These are phyloP conservation scores for Lepus oiostolus DNA, from an alignment of 2,797 vertebrate species.

Conservation along the genomic window DNA sequence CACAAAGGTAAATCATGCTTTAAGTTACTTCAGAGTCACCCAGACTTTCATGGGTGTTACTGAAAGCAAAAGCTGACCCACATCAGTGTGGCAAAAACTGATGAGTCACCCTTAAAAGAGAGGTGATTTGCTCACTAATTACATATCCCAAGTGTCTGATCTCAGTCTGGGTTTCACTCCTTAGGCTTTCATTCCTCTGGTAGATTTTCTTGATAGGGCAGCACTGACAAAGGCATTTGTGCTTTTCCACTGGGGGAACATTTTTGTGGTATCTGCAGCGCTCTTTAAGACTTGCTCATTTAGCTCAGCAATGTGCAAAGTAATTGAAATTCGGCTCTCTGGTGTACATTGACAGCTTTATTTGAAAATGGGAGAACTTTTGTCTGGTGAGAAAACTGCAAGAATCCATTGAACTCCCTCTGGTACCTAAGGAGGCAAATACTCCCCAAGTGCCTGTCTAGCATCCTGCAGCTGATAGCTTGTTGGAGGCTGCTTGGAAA, in stretches of 20 bases:
- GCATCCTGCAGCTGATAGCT: neutral
- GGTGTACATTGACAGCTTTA: neutral
- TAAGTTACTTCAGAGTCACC: neutral
- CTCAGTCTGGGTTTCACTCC: neutral
- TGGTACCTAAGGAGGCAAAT: neutral
- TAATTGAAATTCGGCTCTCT: neutral
- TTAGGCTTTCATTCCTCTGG: neutral
- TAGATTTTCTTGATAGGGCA: neutral
- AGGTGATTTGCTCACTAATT: neutral
- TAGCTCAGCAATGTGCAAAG: neutral
- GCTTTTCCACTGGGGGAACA: neutral
- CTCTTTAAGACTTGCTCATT: neutral
- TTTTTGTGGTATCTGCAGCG: neutral
- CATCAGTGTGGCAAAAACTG: rapidly evolving
- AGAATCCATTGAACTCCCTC: neutral
- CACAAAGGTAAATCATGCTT: neutral
- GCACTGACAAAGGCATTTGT: neutral
- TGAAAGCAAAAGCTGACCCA: neutral
- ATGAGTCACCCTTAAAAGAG: neutral
- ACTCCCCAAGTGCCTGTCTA: neutral
- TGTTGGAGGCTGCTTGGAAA: neutral
- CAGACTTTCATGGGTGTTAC: neutral
- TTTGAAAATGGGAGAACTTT: neutral
- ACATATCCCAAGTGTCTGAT: neutral
- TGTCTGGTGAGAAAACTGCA: neutral